These are phyloP conservation scores for Epistrophe eligans DNA, from an alignment of 2,888 invertebrate genomes.

Conservation along the genomic window DNA sequence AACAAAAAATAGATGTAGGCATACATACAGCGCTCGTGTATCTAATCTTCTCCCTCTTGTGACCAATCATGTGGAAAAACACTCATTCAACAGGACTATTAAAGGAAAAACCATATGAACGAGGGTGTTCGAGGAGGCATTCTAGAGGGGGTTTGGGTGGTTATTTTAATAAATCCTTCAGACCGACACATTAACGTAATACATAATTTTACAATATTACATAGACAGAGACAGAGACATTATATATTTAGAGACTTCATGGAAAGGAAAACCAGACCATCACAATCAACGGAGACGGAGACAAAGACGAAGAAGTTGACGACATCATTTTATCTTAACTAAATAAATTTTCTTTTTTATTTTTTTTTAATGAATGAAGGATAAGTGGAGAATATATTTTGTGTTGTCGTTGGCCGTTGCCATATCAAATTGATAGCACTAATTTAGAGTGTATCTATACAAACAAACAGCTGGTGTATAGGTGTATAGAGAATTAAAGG, in stretches of 20 bases:
- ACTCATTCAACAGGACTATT: constrained; percentile 62
- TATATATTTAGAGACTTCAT: neutral
- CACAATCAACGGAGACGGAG: neutral
- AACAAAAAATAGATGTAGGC: neutral
- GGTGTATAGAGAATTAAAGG: neutral
- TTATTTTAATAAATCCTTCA: constrained; percentile 21
- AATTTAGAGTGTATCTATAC: neutral
- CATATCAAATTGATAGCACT: neutral
- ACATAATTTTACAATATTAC: constrained; percentile 19
- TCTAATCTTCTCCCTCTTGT: constrained; percentile 41
- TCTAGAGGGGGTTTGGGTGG: neutral
- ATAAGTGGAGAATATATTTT: neutral
- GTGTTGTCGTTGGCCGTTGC: neutral
- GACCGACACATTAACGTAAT: constrained; percentile 52
- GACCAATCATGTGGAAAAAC: constrained; percentile 62
- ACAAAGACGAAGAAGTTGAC: neutral
- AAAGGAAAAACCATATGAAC: constrained; percentile 9
- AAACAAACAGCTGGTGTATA: neutral
- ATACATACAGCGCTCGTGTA: constrained; percentile 31
- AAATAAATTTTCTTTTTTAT: neutral
- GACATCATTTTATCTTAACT: neutral
- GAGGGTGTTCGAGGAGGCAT: neutral
- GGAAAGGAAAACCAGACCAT: neutral
- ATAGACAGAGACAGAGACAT: neutral
- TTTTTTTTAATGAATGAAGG: constrained; percentile 1